phyloP scores from a whole-genome alignment of 2,113 vertebrate species.

The Psammodynastes pulverulentus region DNA sequence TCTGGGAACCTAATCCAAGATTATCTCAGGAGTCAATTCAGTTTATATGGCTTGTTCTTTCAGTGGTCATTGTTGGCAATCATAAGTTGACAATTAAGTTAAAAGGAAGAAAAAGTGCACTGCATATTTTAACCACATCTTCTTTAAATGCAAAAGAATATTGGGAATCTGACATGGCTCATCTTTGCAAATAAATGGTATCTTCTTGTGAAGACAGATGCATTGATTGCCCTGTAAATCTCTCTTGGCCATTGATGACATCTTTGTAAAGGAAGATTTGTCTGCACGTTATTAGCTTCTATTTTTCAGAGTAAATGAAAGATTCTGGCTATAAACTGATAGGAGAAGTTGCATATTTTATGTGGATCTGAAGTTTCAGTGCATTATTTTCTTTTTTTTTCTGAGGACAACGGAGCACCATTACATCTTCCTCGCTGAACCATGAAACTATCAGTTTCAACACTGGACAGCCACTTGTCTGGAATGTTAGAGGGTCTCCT shows the following conservation, averaged over 20 bases:
- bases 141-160: not conserved
- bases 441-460: not conserved
- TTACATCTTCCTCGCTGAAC: not conserved
- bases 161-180: not conserved
- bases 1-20: not conserved
- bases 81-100: not conserved
- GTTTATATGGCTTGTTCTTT: not conserved
- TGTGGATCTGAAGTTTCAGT: constrained; percentile 25
- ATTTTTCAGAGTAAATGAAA: constrained; percentile 43
- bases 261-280: constrained; percentile 36
- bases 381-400: constrained; percentile 17
- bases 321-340: constrained; percentile 43
- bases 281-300: constrained; percentile 49
- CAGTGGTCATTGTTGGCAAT: not conserved
- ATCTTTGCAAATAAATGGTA: not conserved
- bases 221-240: constrained; percentile 30
- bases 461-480: not conserved
- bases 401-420: constrained; percentile 10
- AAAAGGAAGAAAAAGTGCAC: not conserved
- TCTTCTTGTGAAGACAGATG: constrained; percentile 19
- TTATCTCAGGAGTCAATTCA: not conserved
- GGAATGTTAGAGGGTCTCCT: not conserved
- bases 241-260: not conserved
- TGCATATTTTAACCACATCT: accelerated
- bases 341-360: constrained; percentile 20